Evolutionary conservation across 2,113 vertebrate genomes (phyloP).

Genomic region (Ctenomys sociabilis): DNA sequence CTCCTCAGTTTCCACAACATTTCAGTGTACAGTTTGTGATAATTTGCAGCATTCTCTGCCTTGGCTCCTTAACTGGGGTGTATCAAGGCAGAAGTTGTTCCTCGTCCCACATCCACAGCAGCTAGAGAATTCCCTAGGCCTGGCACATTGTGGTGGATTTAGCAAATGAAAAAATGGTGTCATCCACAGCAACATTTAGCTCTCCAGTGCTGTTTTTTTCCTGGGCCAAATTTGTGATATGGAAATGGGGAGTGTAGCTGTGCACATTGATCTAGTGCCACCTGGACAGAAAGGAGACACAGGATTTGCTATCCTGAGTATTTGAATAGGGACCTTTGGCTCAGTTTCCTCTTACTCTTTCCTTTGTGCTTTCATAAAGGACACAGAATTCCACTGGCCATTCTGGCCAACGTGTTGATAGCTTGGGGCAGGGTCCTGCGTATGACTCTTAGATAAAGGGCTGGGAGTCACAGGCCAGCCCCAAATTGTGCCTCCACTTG

Average conservation of each 20-base stretch:
- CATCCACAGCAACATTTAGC: not conserved
- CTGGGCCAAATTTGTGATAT: not conserved
- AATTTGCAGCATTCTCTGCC: not conserved
- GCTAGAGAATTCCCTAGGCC: not conserved
- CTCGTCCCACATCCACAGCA: not conserved
- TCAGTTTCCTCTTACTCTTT: not conserved
- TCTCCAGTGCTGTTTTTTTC: not conserved
- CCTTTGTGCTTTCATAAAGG: not conserved
- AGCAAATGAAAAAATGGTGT: not conserved
- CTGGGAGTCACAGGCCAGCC: not conserved
- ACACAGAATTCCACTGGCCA: not conserved
- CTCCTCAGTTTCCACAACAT: too few species aligned
- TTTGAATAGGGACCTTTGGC: not conserved
- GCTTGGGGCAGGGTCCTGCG: not conserved
- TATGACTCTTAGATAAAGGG: not conserved
- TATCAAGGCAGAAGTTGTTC: not conserved
- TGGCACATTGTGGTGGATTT: not conserved
- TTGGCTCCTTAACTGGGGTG: not conserved
- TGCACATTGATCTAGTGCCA: rapidly evolving
- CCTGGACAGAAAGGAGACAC: too few species aligned
- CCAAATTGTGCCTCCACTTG: not conserved
- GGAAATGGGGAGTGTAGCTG: not conserved
- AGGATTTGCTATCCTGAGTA: not conserved
- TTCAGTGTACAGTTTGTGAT: not conserved
- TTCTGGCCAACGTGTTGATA: not conserved